Conservation (phyloP, 2,113 vertebrate species). For the Ictalurus punctatus region DNA sequence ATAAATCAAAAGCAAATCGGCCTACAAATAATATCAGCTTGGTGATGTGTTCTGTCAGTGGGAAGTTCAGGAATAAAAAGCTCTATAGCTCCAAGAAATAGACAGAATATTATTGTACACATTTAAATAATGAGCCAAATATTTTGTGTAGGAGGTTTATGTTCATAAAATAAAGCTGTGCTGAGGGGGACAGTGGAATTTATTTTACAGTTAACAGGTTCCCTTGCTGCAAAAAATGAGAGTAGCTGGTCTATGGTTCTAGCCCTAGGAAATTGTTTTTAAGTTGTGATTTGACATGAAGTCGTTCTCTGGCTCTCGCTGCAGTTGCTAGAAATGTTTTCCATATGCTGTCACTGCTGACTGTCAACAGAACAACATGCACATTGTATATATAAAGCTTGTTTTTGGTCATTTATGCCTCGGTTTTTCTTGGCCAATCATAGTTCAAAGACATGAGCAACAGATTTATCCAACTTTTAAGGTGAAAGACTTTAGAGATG, state of each 20-base stretch:
- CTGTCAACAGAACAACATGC: conserved; percentile 41
- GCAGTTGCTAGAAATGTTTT: conserved; percentile 39
- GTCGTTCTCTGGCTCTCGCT: background rate
- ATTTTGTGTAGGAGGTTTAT: background rate
- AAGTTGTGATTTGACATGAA: background rate
- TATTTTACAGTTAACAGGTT: background rate
- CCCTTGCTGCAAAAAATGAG: background rate
- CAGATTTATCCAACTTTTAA: background rate
- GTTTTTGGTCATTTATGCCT: conserved; percentile 19
- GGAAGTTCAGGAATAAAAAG: background rate
- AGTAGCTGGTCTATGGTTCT: background rate
- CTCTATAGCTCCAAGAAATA: background rate
- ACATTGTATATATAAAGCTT: conserved; percentile 34
- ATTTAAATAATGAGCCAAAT: background rate
- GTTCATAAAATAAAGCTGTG: background rate
- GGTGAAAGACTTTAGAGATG: background rate
- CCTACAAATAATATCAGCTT: background rate
- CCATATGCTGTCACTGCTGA: conserved; percentile 27
- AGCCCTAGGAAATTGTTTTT: background rate
- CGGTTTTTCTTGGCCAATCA: background rate
- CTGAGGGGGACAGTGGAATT: background rate
- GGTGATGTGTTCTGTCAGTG: background rate
- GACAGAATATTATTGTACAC: background rate
- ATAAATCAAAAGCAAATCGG: background rate
- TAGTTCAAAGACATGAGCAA: background rate